Evolutionary conservation across 2,113 vertebrate genomes (phyloP).

Genomic region (Gobio gobio): DNA sequence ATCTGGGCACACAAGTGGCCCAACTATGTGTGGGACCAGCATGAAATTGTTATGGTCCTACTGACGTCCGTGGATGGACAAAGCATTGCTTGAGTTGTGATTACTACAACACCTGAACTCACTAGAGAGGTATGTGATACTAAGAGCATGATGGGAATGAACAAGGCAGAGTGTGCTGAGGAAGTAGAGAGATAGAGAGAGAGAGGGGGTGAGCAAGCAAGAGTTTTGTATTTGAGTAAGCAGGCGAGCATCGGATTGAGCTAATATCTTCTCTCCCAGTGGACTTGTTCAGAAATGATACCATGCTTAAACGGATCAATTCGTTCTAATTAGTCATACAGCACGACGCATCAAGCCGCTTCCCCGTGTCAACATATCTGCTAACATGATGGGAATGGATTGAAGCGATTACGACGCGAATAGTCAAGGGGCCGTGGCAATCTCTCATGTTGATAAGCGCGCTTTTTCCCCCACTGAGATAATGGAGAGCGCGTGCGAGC

Average conservation of each 20-base stretch:
- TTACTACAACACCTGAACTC: constrained; percentile 61
- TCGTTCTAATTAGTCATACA: constrained; percentile 75
- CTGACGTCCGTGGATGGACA: constrained; percentile 49
- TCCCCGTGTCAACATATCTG: constrained; percentile 72
- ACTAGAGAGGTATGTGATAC: constrained; percentile 42
- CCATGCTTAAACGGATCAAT: constrained; percentile 75
- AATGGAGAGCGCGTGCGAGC: constrained; percentile 43
- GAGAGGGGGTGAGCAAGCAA: not conserved
- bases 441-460: constrained; percentile 73
- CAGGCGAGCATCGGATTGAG: constrained; percentile 66
- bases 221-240: constrained; percentile 51
- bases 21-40: constrained; percentile 38
- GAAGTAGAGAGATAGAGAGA: not conserved
- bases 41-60: constrained; percentile 51
- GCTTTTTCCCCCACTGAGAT: constrained; percentile 58
- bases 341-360: constrained; percentile 65
- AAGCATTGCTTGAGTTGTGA: constrained; percentile 58
- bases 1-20: constrained; percentile 37
- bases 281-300: constrained; percentile 73
- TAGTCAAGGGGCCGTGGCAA: constrained; percentile 67
- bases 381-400: constrained; percentile 63
- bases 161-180: not conserved
- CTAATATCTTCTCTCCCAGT: constrained; percentile 70
- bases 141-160: constrained; percentile 41
- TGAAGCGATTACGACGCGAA: constrained; percentile 69